These are phyloP conservation scores for Zosterops pallidus DNA, from an alignment of 2,113 vertebrate species.

Conservation along the genomic window DNA sequence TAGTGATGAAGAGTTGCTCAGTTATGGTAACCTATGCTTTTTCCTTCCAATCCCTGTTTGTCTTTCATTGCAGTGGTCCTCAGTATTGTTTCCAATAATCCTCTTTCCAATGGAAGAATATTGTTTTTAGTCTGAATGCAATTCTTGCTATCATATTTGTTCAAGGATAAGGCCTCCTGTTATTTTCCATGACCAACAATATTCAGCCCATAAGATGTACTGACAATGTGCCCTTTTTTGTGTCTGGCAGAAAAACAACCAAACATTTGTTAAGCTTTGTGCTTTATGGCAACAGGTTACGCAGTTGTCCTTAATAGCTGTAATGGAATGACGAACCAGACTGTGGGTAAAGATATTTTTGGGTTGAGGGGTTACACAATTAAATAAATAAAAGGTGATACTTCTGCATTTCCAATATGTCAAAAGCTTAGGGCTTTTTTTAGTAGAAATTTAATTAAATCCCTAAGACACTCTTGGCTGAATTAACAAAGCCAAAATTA, in stretches of 20 bases:
- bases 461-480: not conserved
- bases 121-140: not conserved
- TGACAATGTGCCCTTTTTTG: fast-evolving
- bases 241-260: not conserved
- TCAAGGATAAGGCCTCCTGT: not conserved
- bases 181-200: not conserved
- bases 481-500: not conserved
- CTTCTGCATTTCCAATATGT: not conserved
- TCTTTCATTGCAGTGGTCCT: not conserved
- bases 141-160: not conserved
- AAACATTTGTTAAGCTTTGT: fast-evolving
- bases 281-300: not conserved
- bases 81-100: not conserved
- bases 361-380: not conserved
- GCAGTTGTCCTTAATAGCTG: not conserved
- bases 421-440: not conserved
- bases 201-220: no score
- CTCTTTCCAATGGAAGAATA: not conserved
- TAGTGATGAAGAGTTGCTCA: not conserved
- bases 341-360: not conserved
- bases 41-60: not conserved
- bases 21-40: fast-evolving
- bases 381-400: not conserved
- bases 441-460: not conserved
- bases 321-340: not conserved